Base-by-base conservation (phyloP, 1,140 invertebrate genomes). In the Sitodiplosis mosellana region DNA sequence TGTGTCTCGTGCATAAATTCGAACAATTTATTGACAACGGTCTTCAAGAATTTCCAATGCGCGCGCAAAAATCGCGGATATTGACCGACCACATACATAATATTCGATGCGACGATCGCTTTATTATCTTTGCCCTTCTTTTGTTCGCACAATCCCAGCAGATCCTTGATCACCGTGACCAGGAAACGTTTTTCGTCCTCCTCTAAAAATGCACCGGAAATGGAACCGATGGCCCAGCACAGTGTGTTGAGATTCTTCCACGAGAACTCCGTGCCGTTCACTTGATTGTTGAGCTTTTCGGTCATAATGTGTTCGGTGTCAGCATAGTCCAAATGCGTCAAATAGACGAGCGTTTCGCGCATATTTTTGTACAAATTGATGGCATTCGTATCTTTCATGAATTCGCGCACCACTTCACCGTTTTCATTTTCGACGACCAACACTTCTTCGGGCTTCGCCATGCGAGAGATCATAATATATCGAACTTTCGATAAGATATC, bases 1-100 rank as follows among this genome's bases (percentile, higher is more conserved):
- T 99, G 96, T 27, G 94, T 97, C 75, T 99, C 93, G 70, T 99
- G 96, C 96, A 99, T 99, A 66, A 99, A 99, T 71, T 99, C 96
- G 72, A 99, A 99, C 33, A 99, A 72, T 72, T 99, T 99, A 72
- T 99, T 99, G 42, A 99, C 94, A 59, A 99, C 96, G 48, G 96
- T 99, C 72, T 99, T 99, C n/a, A 99, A 74, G 69, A 99, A 99
- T 66, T 96, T 94, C 96, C 96, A 99, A 69, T 99, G 96, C n/a
- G 92, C 93, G 56, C 92, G 72, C 36, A 99, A 72, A 70, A 99
- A 99, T 42, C 95, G 74, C 44, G 96, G 96, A 73, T 99, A 99
- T 63, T 99, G 96, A 20, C 96, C 96, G 33, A 99, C 96, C 52
- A 99, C 95, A 67, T 99, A 99, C 96, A 99, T 99, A 53, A 99